These are phyloP conservation scores for Neuroterus valhalla DNA, from an alignment of 1,140 invertebrate species.

Conservation along the genomic window DNA sequence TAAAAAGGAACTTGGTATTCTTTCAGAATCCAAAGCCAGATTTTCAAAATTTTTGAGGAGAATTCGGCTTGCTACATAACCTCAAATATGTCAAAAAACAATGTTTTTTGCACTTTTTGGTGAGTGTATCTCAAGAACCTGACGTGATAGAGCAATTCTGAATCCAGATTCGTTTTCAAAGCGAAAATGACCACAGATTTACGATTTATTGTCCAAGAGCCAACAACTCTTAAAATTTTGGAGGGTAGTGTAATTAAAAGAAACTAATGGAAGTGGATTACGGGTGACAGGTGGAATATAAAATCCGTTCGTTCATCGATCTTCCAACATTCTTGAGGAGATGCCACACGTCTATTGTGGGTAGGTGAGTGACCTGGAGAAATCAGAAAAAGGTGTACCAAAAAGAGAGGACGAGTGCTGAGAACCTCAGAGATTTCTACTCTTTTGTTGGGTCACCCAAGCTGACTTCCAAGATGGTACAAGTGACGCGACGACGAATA, in stretches of 20 bases:
- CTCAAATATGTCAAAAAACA: no score
- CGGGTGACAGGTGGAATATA: not conserved
- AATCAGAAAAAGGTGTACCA: slow-evolving; percentile 21
- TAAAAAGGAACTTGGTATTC: no score
- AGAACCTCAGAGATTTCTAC: slow-evolving; percentile 60
- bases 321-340: slow-evolving; percentile 16
- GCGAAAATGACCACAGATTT: no score
- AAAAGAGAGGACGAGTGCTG: slow-evolving; percentile 21
- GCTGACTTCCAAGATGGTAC: slow-evolving; percentile 43
- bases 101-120: no score
- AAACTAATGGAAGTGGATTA: not conserved
- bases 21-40: no score
- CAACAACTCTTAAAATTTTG: no score
- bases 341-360: slow-evolving; percentile 18
- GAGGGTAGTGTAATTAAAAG: slow-evolving; percentile 14
- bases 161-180: no score
- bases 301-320: slow-evolving; percentile 11
- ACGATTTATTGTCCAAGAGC: no score
- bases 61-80: no score
- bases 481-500: slow-evolving; percentile 55
- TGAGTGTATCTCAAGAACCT: no score
- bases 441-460: slow-evolving; percentile 62
- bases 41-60: no score
- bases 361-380: slow-evolving; percentile 17
- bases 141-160: no score